Evolutionary conservation across 1,140 invertebrate genomes (phyloP), one percentile per base, ranked within the genome.

Genomic region (Panagrolaimus sp.): DNA sequence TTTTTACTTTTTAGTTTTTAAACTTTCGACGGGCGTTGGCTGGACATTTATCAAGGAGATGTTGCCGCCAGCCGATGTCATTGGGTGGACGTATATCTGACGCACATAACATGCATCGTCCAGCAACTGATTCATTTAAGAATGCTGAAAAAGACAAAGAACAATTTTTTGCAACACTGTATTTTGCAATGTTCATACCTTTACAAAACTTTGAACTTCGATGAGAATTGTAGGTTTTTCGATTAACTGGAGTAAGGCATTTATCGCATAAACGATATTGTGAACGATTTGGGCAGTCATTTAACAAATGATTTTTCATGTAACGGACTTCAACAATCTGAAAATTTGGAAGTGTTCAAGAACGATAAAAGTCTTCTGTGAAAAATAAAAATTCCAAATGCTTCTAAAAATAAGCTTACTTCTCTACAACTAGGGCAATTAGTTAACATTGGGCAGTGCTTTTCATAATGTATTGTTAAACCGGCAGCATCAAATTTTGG

Each of bases 31-130:
- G 20, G 13, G 42, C 23, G 42, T 69, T 69, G 43, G 67, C 61
- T 27, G 31, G 14, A 53, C 67, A 69, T 69, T 69, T 48, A 14
- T 63, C 23, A 63, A 65, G 20, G 16, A 69, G 27, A 66, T 69
- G 67, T n/a, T 63, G 27, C n/a, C 63, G 44, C 67, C 67, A 69
- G 5, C 67, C 67, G 38, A 69, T 63, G 42, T 69, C 67, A 53
- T 69, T 69, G 23, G 70, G 38, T 7, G 67, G 63, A 11, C 23
- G 42, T 20, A 69, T 42, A 44, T 69, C 67, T 66, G 16, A 8
- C 9, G 31, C 43, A 48, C 67, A 69, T 14, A 69, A 38, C 63
- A 44, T 25, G 45, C 67, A 69, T 0, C 51, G 51, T 14, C 67
- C 38, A 8, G 64, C 67, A 66, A 66, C 45, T 38, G 66, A 63